Conservation (phyloP, 2,888 invertebrate species). For the Gisinianus flammeolus region DNA sequence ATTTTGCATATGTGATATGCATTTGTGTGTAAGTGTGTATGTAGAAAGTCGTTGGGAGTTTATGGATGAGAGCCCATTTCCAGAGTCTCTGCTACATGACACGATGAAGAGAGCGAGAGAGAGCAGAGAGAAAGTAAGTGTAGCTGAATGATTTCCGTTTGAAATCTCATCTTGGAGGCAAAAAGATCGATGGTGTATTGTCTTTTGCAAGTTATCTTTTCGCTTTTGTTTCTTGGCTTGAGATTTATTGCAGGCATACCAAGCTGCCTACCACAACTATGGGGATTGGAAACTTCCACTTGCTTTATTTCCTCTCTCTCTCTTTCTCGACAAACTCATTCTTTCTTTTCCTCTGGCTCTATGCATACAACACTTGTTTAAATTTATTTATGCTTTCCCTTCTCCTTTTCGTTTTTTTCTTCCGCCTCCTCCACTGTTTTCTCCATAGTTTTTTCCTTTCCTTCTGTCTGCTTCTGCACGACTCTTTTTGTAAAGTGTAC, state of each 20-base stretch:
- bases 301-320: background rate
- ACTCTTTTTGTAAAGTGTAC: no score
- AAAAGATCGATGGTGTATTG: slow-evolving; percentile 50
- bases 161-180: slow-evolving; percentile 13
- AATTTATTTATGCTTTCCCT: slow-evolving; percentile 8
- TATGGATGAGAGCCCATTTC: background rate
- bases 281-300: background rate
- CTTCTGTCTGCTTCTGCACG: no score
- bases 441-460: background rate
- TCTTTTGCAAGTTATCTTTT: slow-evolving; percentile 48
- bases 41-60: background rate
- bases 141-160: slow-evolving; percentile 6
- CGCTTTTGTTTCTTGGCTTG: slow-evolving; percentile 40
- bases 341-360: background rate
- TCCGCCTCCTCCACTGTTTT: background rate
- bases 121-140: slow-evolving; percentile 4
- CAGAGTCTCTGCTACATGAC: background rate
- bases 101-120: background rate
- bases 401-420: background rate
- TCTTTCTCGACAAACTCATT: slow-evolving; percentile 7
- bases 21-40: background rate
- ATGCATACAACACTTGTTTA: slow-evolving; percentile 8
- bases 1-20: background rate
- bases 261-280: slow-evolving; percentile 25
- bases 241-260: slow-evolving; percentile 47